These are phyloP conservation scores for Zelleria hepariella DNA, from an alignment of 2,888 invertebrate genomes.

Conservation along the genomic window DNA sequence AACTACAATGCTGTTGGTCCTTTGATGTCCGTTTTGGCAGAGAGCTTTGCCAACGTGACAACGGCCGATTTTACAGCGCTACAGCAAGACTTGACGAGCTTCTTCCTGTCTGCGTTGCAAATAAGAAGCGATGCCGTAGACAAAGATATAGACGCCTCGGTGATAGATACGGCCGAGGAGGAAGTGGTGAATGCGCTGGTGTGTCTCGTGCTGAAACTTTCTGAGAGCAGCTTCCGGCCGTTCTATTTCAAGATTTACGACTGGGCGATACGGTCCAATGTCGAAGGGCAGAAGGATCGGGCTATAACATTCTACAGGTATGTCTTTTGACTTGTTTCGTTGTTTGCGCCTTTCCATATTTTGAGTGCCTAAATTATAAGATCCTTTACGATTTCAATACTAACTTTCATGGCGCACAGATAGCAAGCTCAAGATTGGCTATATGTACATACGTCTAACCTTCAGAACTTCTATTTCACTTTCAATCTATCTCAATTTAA, in stretches of 20 bases:
- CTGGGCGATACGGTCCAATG: constrained; percentile 82
- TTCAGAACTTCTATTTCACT: neutral
- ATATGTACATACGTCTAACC: neutral
- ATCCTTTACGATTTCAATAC: neutral
- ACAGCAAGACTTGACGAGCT: constrained; percentile 77
- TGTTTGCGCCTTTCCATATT: too few relatives aligned
- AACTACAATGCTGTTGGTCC: constrained; percentile 75
- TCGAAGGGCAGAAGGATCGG: constrained; percentile 73
- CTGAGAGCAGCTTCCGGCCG: constrained; percentile 90
- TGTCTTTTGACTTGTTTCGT: neutral
- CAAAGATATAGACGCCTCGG: constrained; percentile 32
- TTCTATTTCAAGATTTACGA: constrained; percentile 89
- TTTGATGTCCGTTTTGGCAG: constrained; percentile 82
- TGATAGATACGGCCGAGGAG: constrained; percentile 77
- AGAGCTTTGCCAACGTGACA: constrained; percentile 76
- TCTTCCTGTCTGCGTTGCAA: constrained; percentile 82
- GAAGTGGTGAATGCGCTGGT: constrained; percentile 84
- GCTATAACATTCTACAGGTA: constrained; percentile 87
- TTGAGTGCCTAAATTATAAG: neutral
- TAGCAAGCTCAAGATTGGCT: neutral
- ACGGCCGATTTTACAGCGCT: constrained; percentile 76
- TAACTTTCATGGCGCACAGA: too few relatives aligned
- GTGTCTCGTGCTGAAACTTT: constrained; percentile 86
- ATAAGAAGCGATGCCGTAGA: constrained; percentile 72
- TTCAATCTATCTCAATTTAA: too few relatives aligned